Evolutionary conservation across 1,140 invertebrate species (phyloP), one percentile per base, ranked within the genome.

Genomic region (Neoseiulus cucumeris): DNA sequence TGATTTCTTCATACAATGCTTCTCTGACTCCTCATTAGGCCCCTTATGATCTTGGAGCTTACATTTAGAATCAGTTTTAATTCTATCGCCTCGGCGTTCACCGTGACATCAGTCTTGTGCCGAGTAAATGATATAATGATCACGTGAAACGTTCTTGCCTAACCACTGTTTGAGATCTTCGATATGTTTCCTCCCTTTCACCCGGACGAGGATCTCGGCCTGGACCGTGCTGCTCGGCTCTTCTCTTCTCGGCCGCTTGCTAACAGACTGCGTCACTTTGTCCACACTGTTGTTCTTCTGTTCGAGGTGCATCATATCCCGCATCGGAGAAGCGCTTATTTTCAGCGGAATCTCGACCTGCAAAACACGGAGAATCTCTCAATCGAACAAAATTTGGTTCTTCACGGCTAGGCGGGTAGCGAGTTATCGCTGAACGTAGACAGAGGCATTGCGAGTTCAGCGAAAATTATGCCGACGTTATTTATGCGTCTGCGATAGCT

Each of bases 311-410:
- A 29, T 25, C 51, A 59, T 59, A 25, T 59, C 51, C 6, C 51
- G 51, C 51, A 59, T 59, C 51, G 51, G 51, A 25, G 25, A 59
- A 33, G 33, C 51, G 22, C 51, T 59, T 17, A 59, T 59, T 25
- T 59, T 59, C n/a, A 59, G 22, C 17, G 51, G 51, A 25, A 59
- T 59, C 25, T 59, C 51, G 12, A 59, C 51, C 51, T 59, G 28
- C 28, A 9, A 25, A 25, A 2, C 9, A 33, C 1, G 2, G 14
- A 59, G 25, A 25, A 33, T 9, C 25, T 29, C 22, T 12, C 14
- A 2, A 59, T 29, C 25, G 2, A 25, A 18, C 14, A n/a, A 14
- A 7, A 25, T 47, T 4, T 47, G 20, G 20, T 47, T 20, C 7
- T 47, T 14, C 7, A 47, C 7, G 28, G 4, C 20, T 47, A 4